Evolutionary conservation across 2,113 vertebrate genomes (phyloP).

Genomic region (Acanthochromis polyacanthus): DNA sequence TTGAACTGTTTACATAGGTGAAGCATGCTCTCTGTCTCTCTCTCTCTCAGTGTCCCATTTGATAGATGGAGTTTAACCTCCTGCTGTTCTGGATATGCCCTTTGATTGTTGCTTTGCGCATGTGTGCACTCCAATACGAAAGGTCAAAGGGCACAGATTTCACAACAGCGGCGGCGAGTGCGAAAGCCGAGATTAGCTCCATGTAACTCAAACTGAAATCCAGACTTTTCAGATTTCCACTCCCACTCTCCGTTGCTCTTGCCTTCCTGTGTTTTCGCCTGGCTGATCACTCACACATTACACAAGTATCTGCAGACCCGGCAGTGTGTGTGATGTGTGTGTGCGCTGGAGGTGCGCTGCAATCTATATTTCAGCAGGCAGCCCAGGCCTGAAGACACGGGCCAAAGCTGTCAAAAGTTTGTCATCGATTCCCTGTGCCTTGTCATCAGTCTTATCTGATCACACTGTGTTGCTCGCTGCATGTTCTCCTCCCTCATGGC

Average conservation of each 20-base stretch:
- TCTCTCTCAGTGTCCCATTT: neutral
- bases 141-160: slow-evolving; percentile 66
- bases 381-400: slow-evolving; percentile 81
- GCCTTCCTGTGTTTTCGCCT: slow-evolving; percentile 25
- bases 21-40: neutral
- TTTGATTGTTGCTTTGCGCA: slow-evolving; percentile 49
- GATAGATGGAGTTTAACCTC: slow-evolving; percentile 32
- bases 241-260: slow-evolving; percentile 11
- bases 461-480: slow-evolving; percentile 75
- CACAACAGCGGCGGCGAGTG: slow-evolving; percentile 30
- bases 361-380: slow-evolving; percentile 87
- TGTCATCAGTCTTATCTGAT: slow-evolving; percentile 89
- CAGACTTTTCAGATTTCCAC: slow-evolving; percentile 16
- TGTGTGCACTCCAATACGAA: slow-evolving; percentile 43
- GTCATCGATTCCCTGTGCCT: slow-evolving; percentile 86
- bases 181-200: slow-evolving; percentile 17
- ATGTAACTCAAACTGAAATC: neutral
- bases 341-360: slow-evolving; percentile 75
- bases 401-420: slow-evolving; percentile 87
- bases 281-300: slow-evolving; percentile 54
- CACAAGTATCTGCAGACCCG: slow-evolving; percentile 35
- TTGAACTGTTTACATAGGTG: slow-evolving; percentile 15
- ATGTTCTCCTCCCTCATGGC: slow-evolving; percentile 64
- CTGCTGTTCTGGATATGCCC: slow-evolving; percentile 38
- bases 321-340: slow-evolving; percentile 59